Percentiles rank a stretch among this genome's conserved stretches.
These are phyloP conservation scores for Phaedon cochleariae DNA, from an alignment of 2,888 invertebrate genomes.

Conservation along the genomic window DNA sequence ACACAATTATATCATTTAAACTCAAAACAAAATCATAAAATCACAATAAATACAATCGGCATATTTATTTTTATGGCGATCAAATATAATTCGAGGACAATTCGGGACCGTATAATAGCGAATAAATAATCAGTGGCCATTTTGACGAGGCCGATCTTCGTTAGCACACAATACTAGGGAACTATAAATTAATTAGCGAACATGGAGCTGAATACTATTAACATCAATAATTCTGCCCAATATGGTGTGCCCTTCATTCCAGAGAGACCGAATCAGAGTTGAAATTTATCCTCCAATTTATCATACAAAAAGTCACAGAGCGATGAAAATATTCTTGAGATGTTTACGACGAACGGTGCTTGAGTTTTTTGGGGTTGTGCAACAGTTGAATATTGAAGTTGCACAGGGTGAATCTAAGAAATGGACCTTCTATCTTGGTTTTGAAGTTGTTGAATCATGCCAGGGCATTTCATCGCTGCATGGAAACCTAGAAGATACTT, in stretches of 20 bases:
- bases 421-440: too few species aligned
- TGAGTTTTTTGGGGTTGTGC: too few species aligned
- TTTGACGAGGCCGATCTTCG: conserved; percentile 31
- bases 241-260: conserved; percentile 31
- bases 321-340: conserved; percentile 9
- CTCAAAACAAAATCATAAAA: not conserved
- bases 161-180: conserved; percentile 48
- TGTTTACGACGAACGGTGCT: conserved; percentile 1
- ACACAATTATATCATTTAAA: not conserved
- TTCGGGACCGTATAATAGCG: not conserved
- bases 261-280: conserved; percentile 13
- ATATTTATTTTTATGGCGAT: not conserved
- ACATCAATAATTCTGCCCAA: conserved; percentile 41
- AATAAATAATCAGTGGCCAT: conserved; percentile 33
- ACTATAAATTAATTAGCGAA: conserved; percentile 46
- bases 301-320: conserved; percentile 20
- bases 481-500: too few species aligned
- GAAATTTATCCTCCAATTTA: conserved; percentile 26
- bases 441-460: too few species aligned
- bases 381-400: too few species aligned
- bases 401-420: too few species aligned
- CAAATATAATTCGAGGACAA: not conserved
- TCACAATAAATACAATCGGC: not conserved
- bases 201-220: conserved; percentile 40
- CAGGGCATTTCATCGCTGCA: too few species aligned